Percentiles rank a stretch among this genome's conserved stretches.
These are phyloP conservation scores for Eupsilia transversa DNA, from an alignment of 2,888 invertebrate species.

Conservation along the genomic window DNA sequence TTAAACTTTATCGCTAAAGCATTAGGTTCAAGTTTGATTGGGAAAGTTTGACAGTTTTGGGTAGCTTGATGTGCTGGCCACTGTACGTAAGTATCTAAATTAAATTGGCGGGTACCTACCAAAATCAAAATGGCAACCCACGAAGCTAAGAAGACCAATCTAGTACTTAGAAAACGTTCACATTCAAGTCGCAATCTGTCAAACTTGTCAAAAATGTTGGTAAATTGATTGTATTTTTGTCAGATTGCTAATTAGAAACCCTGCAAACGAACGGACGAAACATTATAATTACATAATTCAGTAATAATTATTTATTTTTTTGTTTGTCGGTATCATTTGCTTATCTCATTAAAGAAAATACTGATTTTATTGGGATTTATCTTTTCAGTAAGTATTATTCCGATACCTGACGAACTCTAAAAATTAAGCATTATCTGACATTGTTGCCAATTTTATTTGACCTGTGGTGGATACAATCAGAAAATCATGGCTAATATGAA, in stretches of 20 bases:
- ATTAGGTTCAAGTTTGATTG: too few species aligned
- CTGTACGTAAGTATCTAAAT: too few species aligned
- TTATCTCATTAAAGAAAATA: background rate
- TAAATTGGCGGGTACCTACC: background rate
- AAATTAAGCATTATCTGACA: constrained; percentile 8
- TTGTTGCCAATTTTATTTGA: constrained; percentile 15
- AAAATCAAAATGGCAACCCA: background rate
- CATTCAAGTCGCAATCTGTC: too few species aligned
- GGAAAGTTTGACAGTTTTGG: too few species aligned
- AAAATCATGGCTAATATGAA: constrained; percentile 8
- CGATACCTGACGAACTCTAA: background rate
- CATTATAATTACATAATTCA: background rate
- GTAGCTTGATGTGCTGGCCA: too few species aligned
- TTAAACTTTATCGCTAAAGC: too few species aligned
- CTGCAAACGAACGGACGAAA: background rate
- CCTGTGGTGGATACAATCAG: constrained; percentile 18
- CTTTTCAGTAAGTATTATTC: background rate
- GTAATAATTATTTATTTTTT: background rate
- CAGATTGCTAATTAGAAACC: too few species aligned
- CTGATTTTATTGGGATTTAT: background rate
- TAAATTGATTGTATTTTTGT: too few species aligned
- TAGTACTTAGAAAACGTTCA: too few species aligned
- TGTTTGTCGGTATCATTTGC: background rate
- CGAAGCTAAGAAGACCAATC: too few species aligned
- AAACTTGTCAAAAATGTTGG: too few species aligned